A percentile compares a stretch with the other conserved stretches of the same genome.
Evolutionary conservation across 2,888 invertebrate genomes (phyloP).

Genomic region (Busseola fusca): DNA sequence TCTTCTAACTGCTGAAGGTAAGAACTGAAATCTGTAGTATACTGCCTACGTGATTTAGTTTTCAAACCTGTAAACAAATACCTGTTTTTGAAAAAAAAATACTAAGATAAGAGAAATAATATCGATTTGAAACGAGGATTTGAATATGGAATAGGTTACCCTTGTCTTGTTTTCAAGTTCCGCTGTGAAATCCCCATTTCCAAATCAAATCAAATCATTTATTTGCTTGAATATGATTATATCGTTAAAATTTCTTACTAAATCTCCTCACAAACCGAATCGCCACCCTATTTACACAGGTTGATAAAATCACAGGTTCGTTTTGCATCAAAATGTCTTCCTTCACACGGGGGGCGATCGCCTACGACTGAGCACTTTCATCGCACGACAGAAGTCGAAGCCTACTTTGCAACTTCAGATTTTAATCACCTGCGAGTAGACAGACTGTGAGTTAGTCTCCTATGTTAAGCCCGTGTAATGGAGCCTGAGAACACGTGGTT

Average conservation of each 20-base stretch:
- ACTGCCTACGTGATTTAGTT: slow-evolving; percentile 1
- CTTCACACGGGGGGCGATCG: slow-evolving; percentile 25
- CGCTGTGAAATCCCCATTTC: neutral
- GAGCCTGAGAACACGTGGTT: neutral
- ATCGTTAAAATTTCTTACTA: neutral
- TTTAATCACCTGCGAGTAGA: neutral
- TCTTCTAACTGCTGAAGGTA: neutral
- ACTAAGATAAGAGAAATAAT: neutral
- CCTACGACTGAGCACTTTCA: slow-evolving; percentile 44
- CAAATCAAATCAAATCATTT: neutral
- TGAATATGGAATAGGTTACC: neutral
- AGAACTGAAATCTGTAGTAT: neutral
- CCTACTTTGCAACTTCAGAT: neutral
- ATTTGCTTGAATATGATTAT: neutral
- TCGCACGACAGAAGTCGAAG: neutral
- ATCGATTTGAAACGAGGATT: neutral
- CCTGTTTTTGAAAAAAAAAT: neutral
- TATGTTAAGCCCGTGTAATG: neutral
- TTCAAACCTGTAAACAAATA: neutral
- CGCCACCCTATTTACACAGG: neutral
- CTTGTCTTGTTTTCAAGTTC: neutral
- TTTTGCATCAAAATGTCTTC: slow-evolving; percentile 3
- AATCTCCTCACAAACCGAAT: neutral
- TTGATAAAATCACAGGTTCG: neutral
- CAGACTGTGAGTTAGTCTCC: neutral